Evolutionary conservation across 2,888 invertebrate species (phyloP).

Genomic region (Penaeus monodon): DNA sequence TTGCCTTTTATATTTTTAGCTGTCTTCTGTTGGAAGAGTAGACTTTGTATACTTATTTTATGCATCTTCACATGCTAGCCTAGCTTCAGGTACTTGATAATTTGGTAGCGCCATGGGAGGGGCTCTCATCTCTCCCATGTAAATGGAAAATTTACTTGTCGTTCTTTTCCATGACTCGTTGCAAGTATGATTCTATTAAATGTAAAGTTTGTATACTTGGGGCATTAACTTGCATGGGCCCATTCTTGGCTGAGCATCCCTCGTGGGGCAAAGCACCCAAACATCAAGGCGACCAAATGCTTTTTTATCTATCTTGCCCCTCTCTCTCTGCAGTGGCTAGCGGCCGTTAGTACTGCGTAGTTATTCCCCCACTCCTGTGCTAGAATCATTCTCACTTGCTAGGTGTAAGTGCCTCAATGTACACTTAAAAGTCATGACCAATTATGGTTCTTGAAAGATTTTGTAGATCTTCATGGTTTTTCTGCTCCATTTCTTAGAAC

Average conservation of each 20-base stretch:
- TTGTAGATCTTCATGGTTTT: not conserved
- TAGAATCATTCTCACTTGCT: conserved; percentile 3
- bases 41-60: too few relatives aligned
- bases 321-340: conserved; percentile 28
- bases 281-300: conserved; percentile 18
- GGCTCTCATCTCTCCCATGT: too few relatives aligned
- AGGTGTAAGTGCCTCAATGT: conserved; percentile 10
- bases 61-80: conserved; percentile 31
- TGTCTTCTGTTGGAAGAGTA: conserved; percentile 7
- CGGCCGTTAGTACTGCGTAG: conserved; percentile 22
- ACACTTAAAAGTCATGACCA: conserved; percentile 14
- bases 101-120: not conserved
- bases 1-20: conserved; percentile 12
- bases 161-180: conserved; percentile 11
- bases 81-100: conserved; percentile 37
- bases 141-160: conserved; percentile 5
- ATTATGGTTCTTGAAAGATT: conserved; percentile 16
- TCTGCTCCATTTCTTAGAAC: too few relatives aligned
- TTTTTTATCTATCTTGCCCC: conserved; percentile 37
- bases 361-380: conserved; percentile 19
- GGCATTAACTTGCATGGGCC: conserved; percentile 38
- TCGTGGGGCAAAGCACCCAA: not conserved
- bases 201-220: conserved; percentile 30
- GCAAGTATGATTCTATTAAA: conserved; percentile 16
- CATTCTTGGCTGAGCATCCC: not conserved